A percentile compares a stretch with the other conserved stretches of the same genome.
These are phyloP conservation scores for Plestiodon gilberti DNA, from an alignment of 2,113 vertebrate genomes.

Conservation along the genomic window DNA sequence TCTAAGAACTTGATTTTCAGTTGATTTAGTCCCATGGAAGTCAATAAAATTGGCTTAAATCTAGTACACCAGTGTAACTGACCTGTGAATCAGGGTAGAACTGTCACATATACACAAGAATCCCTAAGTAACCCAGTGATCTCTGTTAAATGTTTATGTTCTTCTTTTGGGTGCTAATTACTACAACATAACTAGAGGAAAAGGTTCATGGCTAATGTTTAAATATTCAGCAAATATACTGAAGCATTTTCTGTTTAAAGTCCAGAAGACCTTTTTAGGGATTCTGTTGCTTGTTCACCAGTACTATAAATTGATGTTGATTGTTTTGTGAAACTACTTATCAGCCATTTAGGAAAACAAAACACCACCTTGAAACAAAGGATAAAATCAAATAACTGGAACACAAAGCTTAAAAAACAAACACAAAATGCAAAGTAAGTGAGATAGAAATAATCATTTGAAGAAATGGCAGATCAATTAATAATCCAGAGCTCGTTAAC, in stretches of 20 bases:
- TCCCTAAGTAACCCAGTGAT: neutral
- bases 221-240: neutral
- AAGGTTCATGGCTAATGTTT: neutral
- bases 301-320: neutral
- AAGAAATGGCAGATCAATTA: neutral
- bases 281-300: neutral
- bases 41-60: neutral
- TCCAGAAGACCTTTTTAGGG: neutral
- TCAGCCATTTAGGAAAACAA: neutral
- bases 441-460: neutral
- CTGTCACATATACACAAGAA: neutral
- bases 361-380: neutral
- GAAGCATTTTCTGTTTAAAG: neutral
- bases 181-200: neutral
- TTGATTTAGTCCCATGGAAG: neutral
- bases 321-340: neutral
- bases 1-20: neutral
- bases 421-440: neutral
- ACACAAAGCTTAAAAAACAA: neutral
- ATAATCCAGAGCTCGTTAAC: neutral
- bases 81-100: neutral
- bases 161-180: neutral
- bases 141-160: neutral
- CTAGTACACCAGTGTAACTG: neutral
- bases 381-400: neutral